Conservation (phyloP, 2,888 invertebrate genomes). For the Drosophila sordidula region DNA sequence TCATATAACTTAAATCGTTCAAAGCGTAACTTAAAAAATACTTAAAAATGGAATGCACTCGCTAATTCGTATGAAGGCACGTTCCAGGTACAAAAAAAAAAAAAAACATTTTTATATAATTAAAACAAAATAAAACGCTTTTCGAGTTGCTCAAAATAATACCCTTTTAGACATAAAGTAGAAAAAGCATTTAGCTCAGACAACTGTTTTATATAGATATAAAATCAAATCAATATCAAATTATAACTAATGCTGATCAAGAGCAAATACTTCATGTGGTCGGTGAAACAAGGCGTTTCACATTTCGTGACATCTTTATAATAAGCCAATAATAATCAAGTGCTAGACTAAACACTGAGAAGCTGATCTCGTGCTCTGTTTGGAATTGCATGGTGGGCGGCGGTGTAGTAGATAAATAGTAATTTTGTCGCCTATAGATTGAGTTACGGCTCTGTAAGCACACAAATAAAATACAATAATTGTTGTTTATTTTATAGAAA, state of each 20-base stretch:
- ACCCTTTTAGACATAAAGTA: too few species aligned
- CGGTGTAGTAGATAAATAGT: constrained; percentile 57
- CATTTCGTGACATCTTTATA: neutral
- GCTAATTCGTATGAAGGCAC: neutral
- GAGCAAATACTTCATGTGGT: too few species aligned
- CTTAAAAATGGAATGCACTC: too few species aligned
- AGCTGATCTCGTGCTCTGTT: constrained; percentile 21
- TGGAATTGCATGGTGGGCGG: constrained; percentile 12
- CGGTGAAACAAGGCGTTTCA: neutral
- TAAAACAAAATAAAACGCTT: neutral
- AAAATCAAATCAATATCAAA: too few species aligned
- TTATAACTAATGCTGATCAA: too few species aligned
- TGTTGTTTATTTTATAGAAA: constrained; percentile 16
- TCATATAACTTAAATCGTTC: neutral
- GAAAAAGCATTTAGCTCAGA: too few species aligned
- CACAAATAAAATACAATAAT: constrained; percentile 15
- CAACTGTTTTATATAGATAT: too few species aligned
- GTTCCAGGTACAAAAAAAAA: neutral
- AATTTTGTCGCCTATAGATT: constrained; percentile 44
- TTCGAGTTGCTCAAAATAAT: too few species aligned
- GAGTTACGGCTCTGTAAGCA: constrained; percentile 22
- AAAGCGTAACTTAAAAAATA: neutral
- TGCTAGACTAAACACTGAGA: constrained; percentile 14
- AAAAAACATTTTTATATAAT: neutral
- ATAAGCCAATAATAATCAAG: constrained; percentile 2